A percentile compares a stretch with the other conserved stretches of the same genome.
Evolutionary conservation across 2,797 vertebrate genomes (phyloP).

Genomic region (Argentina silus): DNA sequence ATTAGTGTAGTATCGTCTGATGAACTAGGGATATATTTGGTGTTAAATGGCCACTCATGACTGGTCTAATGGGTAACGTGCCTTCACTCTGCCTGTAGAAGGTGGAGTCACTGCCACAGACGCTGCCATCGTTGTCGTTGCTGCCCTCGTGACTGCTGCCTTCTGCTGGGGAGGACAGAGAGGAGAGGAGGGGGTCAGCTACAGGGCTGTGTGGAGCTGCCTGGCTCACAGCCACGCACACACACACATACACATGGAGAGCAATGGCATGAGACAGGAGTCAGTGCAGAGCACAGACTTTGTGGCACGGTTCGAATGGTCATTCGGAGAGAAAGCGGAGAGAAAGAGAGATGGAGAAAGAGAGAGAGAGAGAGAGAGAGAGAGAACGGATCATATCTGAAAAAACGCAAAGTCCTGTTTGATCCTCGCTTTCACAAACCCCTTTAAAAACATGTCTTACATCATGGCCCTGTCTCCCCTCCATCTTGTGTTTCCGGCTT

Average conservation of each 20-base stretch:
- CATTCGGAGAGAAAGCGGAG: background rate
- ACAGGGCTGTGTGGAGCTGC: background rate
- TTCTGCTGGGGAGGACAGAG: slow-evolving; percentile 66
- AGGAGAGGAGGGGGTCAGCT: background rate
- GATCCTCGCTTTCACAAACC: no score
- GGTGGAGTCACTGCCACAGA: slow-evolving; percentile 92
- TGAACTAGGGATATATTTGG: no score
- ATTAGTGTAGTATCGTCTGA: background rate
- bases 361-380: background rate
- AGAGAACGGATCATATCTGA: background rate
- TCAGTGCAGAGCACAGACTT: background rate
- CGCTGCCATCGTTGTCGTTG: slow-evolving; percentile 91
- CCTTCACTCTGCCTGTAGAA: slow-evolving; percentile 95
- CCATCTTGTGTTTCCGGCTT: no score
- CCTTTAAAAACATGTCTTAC: no score
- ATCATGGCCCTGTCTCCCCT: no score
- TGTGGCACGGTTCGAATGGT: background rate
- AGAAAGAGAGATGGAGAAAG: slow-evolving; percentile 6
- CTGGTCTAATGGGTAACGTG: slow-evolving; percentile 39
- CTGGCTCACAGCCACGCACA: background rate
- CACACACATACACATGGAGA: background rate
- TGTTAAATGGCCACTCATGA: background rate
- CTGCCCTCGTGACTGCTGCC: slow-evolving; percentile 87
- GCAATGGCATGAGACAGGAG: background rate
- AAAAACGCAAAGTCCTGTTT: no score